Conservation (phyloP, 92 coral and sea anemone genomes). For the Epizoanthus illoricatus region DNA sequence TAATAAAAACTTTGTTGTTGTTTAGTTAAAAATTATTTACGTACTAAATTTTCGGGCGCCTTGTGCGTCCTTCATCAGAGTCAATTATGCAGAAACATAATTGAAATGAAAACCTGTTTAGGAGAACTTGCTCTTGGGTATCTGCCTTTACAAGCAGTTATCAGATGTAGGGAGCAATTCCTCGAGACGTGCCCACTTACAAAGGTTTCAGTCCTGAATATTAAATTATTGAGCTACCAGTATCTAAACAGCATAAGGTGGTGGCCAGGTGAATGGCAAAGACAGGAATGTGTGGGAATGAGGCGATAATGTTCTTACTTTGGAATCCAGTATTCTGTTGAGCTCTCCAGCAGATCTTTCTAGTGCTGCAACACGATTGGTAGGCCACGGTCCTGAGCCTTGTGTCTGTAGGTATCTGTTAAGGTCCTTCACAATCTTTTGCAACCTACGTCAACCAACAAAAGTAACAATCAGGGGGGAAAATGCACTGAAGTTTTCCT, state of each 20-base stretch:
- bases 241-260: neutral
- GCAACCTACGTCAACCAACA: conserved; percentile 54
- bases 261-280: neutral
- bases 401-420: conserved; percentile 87
- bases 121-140: too few species aligned
- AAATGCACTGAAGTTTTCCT: neutral
- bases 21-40: too few species aligned
- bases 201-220: too few species aligned
- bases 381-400: conserved; percentile 96
- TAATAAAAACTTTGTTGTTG: too few species aligned
- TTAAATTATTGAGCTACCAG: too few species aligned
- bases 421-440: conserved; percentile 90
- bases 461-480: neutral
- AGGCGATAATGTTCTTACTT: conserved; percentile 33
- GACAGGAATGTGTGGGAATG: neutral
- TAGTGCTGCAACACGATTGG: conserved; percentile 82
- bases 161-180: too few species aligned
- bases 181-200: too few species aligned
- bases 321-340: conserved; percentile 77
- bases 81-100: too few species aligned
- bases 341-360: conserved; percentile 95
- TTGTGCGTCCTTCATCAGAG: too few species aligned
- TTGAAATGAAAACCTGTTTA: too few species aligned
- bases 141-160: too few species aligned
- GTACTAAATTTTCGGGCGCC: too few species aligned